Evolutionary conservation across 2,797 vertebrate genomes (phyloP).

Genomic region (Spea hammondii): DNA sequence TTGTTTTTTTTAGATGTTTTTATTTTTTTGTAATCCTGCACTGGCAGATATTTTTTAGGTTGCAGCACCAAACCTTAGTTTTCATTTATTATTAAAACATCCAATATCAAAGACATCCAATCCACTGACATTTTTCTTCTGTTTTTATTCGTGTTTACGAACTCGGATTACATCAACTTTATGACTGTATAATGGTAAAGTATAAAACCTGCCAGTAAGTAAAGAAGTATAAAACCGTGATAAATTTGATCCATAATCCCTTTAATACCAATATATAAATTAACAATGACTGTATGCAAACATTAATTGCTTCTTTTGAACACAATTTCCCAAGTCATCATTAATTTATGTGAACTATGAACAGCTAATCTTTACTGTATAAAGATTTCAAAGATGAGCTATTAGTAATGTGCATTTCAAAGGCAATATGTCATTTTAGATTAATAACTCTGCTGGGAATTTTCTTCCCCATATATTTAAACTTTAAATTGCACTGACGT

Average conservation of each 20-base stretch:
- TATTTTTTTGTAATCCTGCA: not conserved
- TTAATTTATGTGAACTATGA: conserved; percentile 48
- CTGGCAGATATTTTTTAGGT: too few species aligned
- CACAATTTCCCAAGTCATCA: conserved; percentile 47
- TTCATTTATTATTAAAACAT: conserved; percentile 14
- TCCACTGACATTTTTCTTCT: conserved; percentile 1
- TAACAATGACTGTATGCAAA: conserved; percentile 47
- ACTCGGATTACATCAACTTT: conserved; percentile 24
- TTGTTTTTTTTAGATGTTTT: not conserved
- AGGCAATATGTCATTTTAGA: conserved; percentile 30
- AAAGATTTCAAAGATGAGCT: conserved; percentile 32
- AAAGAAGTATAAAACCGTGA: conserved; percentile 13
- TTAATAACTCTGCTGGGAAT: conserved; percentile 34
- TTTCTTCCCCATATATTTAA: conserved; percentile 19
- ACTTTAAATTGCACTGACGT: conserved; percentile 9
- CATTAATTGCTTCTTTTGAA: conserved; percentile 50
- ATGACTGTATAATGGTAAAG: conserved; percentile 7
- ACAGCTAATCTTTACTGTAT: conserved; percentile 41
- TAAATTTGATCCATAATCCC: conserved; percentile 32
- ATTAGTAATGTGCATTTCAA: conserved; percentile 36
- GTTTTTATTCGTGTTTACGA: conserved; percentile 26
- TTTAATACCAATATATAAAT: conserved; percentile 49
- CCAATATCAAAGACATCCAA: not conserved
- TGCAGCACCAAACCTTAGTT: not conserved
- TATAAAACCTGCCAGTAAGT: conserved; percentile 24